A percentile compares a stretch with the other conserved stretches of the same genome.
These are phyloP conservation scores for Drosophila auraria DNA, from an alignment of 1,140 invertebrate genomes.

Conservation along the genomic window DNA sequence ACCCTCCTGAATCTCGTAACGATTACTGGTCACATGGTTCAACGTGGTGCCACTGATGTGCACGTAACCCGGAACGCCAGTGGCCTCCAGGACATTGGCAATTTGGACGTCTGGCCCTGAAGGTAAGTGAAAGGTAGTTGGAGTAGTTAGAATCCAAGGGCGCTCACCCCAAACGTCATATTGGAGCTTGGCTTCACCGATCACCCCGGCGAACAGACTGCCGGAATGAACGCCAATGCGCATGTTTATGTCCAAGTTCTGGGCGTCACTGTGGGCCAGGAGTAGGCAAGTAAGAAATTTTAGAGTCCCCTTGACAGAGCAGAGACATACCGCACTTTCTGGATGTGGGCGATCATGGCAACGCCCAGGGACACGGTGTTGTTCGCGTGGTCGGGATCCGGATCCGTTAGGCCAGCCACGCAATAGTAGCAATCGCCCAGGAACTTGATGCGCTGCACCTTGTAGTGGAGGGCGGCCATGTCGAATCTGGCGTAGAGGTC, in stretches of 20 bases:
- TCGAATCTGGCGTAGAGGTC: slow-evolving; percentile 97
- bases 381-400: slow-evolving; percentile 91
- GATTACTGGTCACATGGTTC: slow-evolving; percentile 87
- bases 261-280: slow-evolving; percentile 87
- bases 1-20: slow-evolving; percentile 85
- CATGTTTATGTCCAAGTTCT: slow-evolving; percentile 95
- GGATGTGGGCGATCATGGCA: slow-evolving; percentile 95
- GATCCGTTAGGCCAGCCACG: slow-evolving; percentile 92
- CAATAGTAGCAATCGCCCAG: slow-evolving; percentile 97
- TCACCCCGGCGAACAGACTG: slow-evolving; percentile 94
- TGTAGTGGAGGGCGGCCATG: slow-evolving; percentile 90
- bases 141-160: background rate
- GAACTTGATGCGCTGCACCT: slow-evolving; percentile 94
- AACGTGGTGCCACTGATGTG: slow-evolving; percentile 93
- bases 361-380: slow-evolving; percentile 94
- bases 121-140: background rate
- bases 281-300: too few relatives aligned
- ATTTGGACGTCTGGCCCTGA: slow-evolving; percentile 91
- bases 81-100: slow-evolving; percentile 97
- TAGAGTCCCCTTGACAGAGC: too few relatives aligned
- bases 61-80: slow-evolving; percentile 94
- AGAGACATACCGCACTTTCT: slow-evolving; percentile 87
- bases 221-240: slow-evolving; percentile 97
- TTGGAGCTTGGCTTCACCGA: slow-evolving; percentile 97
- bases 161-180: slow-evolving; percentile 95